phyloP scores from a whole-genome alignment of 2,797 vertebrate genomes.

The Propithecus deckenii region DNA sequence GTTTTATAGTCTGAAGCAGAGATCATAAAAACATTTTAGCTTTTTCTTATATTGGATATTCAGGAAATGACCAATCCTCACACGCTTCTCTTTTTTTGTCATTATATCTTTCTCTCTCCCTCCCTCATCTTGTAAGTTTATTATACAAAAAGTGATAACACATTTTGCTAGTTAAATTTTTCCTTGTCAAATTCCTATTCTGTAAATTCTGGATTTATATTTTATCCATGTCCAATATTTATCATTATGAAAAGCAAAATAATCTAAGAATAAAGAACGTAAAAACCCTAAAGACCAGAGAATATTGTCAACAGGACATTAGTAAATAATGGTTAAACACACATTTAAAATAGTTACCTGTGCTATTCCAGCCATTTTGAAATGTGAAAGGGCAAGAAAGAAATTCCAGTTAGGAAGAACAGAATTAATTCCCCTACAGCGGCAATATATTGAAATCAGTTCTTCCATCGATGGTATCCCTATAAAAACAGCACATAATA shows the following conservation, averaged over 20 bases:
- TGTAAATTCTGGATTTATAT: conserved; percentile 31
- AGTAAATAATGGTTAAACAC: neutral
- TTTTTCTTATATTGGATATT: neutral
- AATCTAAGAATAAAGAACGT: neutral
- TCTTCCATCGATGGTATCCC: conserved; percentile 90
- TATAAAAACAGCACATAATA: conserved; percentile 70
- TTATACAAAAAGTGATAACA: neutral
- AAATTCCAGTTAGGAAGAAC: conserved; percentile 89
- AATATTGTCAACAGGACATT: neutral
- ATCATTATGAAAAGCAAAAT: conserved; percentile 5
- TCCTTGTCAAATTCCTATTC: neutral
- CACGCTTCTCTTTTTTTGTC: neutral
- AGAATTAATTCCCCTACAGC: conserved; percentile 83
- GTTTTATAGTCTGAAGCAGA: neutral
- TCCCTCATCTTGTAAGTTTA: neutral
- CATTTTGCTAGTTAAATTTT: neutral
- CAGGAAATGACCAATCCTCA: neutral
- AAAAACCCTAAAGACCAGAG: neutral
- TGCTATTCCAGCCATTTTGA: conserved; percentile 93
- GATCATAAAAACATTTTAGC: neutral
- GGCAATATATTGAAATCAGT: conserved; percentile 90
- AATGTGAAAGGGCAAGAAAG: conserved; percentile 91
- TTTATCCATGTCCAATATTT: neutral
- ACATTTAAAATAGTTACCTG: conserved; percentile 87
- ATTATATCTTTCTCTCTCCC: neutral